Conservation (phyloP, 2,888 invertebrate species). For the Hirtodrosophila trivittata region DNA sequence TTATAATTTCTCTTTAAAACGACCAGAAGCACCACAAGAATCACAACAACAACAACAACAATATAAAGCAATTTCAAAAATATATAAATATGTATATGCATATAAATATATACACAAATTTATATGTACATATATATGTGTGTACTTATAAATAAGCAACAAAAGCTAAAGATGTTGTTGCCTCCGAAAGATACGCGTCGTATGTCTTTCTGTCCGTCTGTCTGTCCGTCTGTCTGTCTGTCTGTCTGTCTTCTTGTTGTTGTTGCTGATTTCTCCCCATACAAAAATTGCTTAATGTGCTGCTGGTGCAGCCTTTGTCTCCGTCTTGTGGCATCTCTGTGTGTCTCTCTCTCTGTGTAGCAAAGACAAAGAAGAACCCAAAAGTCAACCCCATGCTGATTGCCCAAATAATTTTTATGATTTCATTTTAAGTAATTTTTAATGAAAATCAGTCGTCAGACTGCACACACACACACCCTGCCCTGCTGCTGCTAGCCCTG, state of each 20-base stretch:
- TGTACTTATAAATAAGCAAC: constrained; percentile 54
- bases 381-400: constrained; percentile 57
- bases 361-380: constrained; percentile 55
- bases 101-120: constrained; percentile 5
- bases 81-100: constrained; percentile 17
- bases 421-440: constrained; percentile 82
- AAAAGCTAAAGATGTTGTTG: constrained; percentile 67
- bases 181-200: constrained; percentile 41
- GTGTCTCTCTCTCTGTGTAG: not conserved
- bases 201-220: constrained; percentile 10
- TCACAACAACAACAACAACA: no score
- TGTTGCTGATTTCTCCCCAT: constrained; percentile 54
- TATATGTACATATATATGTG: constrained; percentile 18
- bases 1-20: constrained; percentile 81
- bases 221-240: no score
- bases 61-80: constrained; percentile 4
- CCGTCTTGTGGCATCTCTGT: constrained; percentile 5
- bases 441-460: constrained; percentile 76
- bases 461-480: not conserved
- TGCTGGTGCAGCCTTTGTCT: constrained; percentile 60
- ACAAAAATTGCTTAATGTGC: constrained; percentile 65
- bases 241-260: constrained; percentile 8
- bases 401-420: constrained; percentile 69
- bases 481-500: not conserved
- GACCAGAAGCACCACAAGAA: constrained; percentile 32